Conservation (phyloP, 92 coral and sea anemone species). For the Umimayanthus kanabou region DNA sequence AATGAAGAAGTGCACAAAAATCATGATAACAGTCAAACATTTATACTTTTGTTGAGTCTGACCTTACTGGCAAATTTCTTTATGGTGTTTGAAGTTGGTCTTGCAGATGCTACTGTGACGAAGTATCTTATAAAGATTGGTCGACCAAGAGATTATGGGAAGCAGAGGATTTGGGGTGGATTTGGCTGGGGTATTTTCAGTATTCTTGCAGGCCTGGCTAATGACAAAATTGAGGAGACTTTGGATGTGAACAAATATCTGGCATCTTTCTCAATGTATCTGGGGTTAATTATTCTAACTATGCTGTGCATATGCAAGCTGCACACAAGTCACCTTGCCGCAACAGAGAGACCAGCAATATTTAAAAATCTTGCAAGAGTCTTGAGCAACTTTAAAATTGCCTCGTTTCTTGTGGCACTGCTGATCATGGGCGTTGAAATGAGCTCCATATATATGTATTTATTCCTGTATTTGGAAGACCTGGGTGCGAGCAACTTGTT, state of each 20-base stretch:
- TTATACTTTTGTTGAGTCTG: neutral
- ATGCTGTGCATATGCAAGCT: constrained; percentile 36
- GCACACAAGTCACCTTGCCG: constrained; percentile 47
- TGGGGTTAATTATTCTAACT: constrained; percentile 33
- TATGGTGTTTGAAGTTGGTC: neutral
- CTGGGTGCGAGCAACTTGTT: constrained; percentile 52
- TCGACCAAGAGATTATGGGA: constrained; percentile 37
- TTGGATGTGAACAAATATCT: constrained; percentile 44
- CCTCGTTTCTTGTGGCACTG: constrained; percentile 52
- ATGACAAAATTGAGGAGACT: constrained; percentile 46
- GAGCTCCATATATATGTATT: constrained; percentile 16
- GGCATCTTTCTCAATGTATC: constrained; percentile 50
- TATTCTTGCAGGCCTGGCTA: constrained; percentile 52
- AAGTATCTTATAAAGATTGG: constrained; percentile 38
- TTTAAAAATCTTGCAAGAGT: constrained; percentile 43
- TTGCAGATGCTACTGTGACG: constrained; percentile 36
- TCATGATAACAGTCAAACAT: neutral
- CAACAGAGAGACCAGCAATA: constrained; percentile 45
- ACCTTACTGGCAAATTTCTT: constrained; percentile 30
- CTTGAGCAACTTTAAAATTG: constrained; percentile 36
- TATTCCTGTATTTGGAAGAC: constrained; percentile 57
- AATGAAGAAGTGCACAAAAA: neutral
- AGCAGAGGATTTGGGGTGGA: constrained; percentile 41
- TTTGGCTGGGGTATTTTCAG: constrained; percentile 31
- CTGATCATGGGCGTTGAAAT: constrained; percentile 45